Evolutionary conservation across 2,113 vertebrate genomes (phyloP).

Genomic region (Tachysurus fulvidraco): DNA sequence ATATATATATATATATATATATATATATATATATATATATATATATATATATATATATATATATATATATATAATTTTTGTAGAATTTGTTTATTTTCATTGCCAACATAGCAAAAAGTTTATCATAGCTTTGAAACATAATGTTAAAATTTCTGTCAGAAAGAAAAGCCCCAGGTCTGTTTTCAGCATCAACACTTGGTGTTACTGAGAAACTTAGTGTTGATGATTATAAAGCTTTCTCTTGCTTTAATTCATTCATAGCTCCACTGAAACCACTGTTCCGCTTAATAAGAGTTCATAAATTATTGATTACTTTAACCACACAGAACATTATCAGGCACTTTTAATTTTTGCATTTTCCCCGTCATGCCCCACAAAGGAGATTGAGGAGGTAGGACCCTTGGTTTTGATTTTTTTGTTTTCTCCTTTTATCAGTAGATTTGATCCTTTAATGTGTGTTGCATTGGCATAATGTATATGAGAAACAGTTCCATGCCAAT

Average conservation of each 20-base stretch:
- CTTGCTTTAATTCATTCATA: conserved; percentile 35
- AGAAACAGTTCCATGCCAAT: conserved; percentile 51
- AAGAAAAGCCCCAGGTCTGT: background rate
- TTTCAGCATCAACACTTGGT: conserved; percentile 26
- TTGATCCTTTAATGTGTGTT: conserved; percentile 8
- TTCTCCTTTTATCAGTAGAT: conserved; percentile 2
- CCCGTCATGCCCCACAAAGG: conserved; percentile 93
- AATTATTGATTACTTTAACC: conserved; percentile 66
- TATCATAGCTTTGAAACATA: background rate
- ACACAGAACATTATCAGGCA: conserved; percentile 58
- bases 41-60: no score
- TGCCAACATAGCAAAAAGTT: background rate
- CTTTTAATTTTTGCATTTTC: conserved; percentile 86
- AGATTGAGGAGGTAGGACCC: conserved; percentile 98
- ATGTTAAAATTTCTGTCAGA: background rate
- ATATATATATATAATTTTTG: no score
- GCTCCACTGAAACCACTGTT: conserved; percentile 4
- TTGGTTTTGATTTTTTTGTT: conserved; percentile 56
- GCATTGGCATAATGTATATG: background rate
- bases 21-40: no score
- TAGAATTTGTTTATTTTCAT: no score
- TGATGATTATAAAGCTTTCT: conserved; percentile 5
- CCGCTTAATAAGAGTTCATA: conserved; percentile 42
- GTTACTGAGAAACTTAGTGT: background rate
- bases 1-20: no score